Evolutionary conservation across 2,797 vertebrate species (phyloP), one percentile per base, ranked within the genome.

Genomic region (Antennarius maculatus): DNA sequence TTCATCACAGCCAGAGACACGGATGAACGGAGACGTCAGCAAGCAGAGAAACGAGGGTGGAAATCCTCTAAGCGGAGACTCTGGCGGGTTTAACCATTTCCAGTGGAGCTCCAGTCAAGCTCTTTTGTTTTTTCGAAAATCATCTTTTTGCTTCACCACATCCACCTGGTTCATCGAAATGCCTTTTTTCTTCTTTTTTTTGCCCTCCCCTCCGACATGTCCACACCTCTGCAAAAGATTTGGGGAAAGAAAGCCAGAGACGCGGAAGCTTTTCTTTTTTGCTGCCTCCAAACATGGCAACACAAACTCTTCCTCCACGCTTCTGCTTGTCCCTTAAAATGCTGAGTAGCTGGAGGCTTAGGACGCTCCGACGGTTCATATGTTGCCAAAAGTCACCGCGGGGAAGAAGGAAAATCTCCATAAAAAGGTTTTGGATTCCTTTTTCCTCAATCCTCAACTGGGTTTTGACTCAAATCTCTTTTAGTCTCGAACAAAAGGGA

Each of bases 381-480:
- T 73, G 76, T 89, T 92, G 91, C 91, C 92, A 92, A 91, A 92
- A 89, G 86, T 85, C 85, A 91, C 84, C 63, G 76, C 81, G 67
- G 86, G 83, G 80, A 84, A 76, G 86, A 82, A 79, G 63, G 82
- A 76, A 83, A 86, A 86, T 86, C 82, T 84, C 82, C 85, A 83
- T 88, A 72, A 88, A 85, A 86, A 86, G 13, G 86, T 83, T 91
- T 88, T 85, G 79, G 86, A 89, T 76, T 83, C 77, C 71, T 80
- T 81, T 77, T 67, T 76, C 41, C 74, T 80, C 79, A 85, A 89
- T 88, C 83, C 82, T 85, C 80, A 73, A 61, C 80, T 65, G 82
- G 85, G 88, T 81, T 90, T 84, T 55, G 66, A 87, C 81, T 88
- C 77, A 85, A 89, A 90, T 86, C 88, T 88, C 84, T 83, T 86